Base-by-base conservation (phyloP, 2,797 vertebrate genomes). In the Taeniopygia guttata region DNA sequence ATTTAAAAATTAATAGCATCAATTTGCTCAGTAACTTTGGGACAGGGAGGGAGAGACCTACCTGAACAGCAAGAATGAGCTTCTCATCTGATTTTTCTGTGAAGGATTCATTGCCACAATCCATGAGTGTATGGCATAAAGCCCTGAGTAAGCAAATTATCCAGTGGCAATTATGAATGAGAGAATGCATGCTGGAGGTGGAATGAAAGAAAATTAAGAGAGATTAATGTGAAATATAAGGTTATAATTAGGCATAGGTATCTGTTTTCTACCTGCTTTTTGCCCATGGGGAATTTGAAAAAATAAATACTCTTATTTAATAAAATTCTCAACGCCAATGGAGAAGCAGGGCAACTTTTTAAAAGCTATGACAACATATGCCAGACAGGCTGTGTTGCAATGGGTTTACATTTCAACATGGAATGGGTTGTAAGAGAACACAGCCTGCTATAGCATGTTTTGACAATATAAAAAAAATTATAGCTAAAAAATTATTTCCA, bases 231-330 rank as follows among this genome's bases (percentile, higher is more conserved):
- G 94, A 90, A 89, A 91, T 81, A 93, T 86, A 96, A 94, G 87
- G 90, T 93, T 95, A 92, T 95, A 96, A 96, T 96, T 97, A 96
- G 95, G 77, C 83, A 91, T 26, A 63, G 85, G 77, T 96, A 97
- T 95, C 95, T 94, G 89, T 91, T 95, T 97, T 95, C 70, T 91
- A 87, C 94, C 91, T 92, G 84, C 82, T 93, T 95, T 95, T 94
- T 93, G 94, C 92, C 95, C 93, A 82, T 58, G 29, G 95, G 93
- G 84, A 96, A 96, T 84, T 83, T 91, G 64, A 75, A 95, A 96
- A 94, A 93, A 90, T 92, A 95, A 94, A 95, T 92, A 91, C 58
- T 95, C 69, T 75, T 89, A 67, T 92, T 94, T 91, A 90, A 91
- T 83, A 84, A 95, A 95, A 92, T 90, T 95, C 84, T 82, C 89